These are phyloP conservation scores for Acleris holmiana DNA, from an alignment of 2,888 invertebrate genomes.

Conservation along the genomic window DNA sequence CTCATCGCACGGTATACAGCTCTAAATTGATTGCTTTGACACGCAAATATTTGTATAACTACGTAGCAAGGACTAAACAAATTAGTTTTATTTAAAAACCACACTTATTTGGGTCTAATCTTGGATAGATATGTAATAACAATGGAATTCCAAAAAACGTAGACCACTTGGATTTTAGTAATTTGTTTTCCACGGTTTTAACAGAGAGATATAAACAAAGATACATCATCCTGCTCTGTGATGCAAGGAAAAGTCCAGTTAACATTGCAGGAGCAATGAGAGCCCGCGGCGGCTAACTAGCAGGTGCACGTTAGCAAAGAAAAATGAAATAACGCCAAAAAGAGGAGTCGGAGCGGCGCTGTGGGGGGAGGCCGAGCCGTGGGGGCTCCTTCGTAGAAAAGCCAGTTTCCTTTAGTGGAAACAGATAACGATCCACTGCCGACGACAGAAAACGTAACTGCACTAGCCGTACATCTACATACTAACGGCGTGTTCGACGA, in stretches of 20 bases:
- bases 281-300: slow-evolving; percentile 77
- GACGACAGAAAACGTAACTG: slow-evolving; percentile 83
- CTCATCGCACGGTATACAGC: slow-evolving; percentile 41
- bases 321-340: slow-evolving; percentile 83
- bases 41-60: no score
- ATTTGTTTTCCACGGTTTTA: background rate
- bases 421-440: slow-evolving; percentile 83
- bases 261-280: slow-evolving; percentile 62
- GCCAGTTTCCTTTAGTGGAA: slow-evolving; percentile 83
- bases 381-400: slow-evolving; percentile 80
- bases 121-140: no score
- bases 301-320: slow-evolving; percentile 80
- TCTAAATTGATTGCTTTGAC: slow-evolving; percentile 43
- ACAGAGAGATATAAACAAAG: slow-evolving; percentile 17
- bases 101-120: no score
- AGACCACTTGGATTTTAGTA: background rate
- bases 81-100: no score
- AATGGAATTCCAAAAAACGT: no score
- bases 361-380: slow-evolving; percentile 63
- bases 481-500: slow-evolving; percentile 59
- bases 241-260: slow-evolving; percentile 55
- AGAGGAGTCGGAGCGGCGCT: slow-evolving; percentile 59
- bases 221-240: slow-evolving; percentile 45
- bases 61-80: no score
- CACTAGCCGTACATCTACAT: slow-evolving; percentile 75